These are phyloP conservation scores for Callyntrura guangdongensis DNA, from an alignment of 2,888 invertebrate genomes.

Conservation along the genomic window DNA sequence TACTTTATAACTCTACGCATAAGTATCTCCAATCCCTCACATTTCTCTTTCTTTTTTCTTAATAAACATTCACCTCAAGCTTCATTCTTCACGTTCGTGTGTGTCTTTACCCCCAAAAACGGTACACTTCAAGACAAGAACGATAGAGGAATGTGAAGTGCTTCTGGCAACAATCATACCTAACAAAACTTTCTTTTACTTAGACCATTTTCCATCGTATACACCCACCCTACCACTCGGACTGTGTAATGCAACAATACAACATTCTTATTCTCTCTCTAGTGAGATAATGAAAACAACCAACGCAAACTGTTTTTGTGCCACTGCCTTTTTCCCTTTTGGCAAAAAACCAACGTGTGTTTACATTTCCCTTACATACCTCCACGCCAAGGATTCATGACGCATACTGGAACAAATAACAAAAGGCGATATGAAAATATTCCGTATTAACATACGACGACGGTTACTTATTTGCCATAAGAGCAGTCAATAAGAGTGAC, in stretches of 20 bases:
- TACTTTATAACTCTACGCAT: background rate
- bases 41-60: background rate
- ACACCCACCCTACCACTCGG: no score
- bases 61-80: slow-evolving; percentile 41
- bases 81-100: slow-evolving; percentile 23
- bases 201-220: no score
- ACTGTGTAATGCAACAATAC: background rate
- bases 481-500: background rate
- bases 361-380: background rate
- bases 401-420: no score
- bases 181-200: background rate
- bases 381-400: no score
- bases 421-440: background rate
- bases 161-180: background rate
- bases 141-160: background rate
- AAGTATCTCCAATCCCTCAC: background rate
- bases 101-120: background rate
- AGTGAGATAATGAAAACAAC: no score
- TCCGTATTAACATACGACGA: background rate
- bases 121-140: background rate
- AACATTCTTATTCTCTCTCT: background rate
- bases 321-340: no score
- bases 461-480: background rate
- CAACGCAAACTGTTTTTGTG: no score
- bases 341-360: background rate